Conservation (phyloP, 2,797 vertebrate species). For the Phyllotis vaccarum region DNA sequence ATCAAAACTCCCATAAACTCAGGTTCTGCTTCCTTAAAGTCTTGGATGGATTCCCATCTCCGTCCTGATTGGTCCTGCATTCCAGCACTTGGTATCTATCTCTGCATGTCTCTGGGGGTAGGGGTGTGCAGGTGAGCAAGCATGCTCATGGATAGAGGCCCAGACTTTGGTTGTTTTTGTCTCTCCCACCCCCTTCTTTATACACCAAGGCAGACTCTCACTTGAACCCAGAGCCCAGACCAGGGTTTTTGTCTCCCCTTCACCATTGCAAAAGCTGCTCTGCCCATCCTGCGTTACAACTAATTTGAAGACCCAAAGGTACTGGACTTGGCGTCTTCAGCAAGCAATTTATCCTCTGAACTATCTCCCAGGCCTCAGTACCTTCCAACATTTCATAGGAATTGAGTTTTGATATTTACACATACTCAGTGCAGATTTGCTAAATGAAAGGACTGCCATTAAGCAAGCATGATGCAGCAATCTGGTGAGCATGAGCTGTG, state of each 20-base stretch:
- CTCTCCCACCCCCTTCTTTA: background rate
- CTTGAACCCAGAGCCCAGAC: background rate
- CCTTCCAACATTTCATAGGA: background rate
- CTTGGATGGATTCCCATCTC: background rate
- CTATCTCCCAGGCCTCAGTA: background rate
- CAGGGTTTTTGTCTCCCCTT: background rate
- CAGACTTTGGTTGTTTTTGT: background rate
- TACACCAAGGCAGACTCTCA: background rate
- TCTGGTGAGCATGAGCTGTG: background rate
- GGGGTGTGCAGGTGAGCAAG: rapidly evolving
- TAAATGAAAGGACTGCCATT: background rate
- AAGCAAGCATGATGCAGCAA: background rate
- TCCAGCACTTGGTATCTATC: background rate
- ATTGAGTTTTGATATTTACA: background rate
- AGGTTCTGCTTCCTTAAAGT: background rate
- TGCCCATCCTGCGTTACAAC: background rate
- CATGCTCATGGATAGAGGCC: background rate
- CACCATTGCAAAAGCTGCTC: background rate
- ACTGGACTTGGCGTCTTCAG: background rate
- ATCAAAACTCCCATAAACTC: background rate
- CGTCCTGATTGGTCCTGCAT: background rate
- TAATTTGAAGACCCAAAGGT: no score
- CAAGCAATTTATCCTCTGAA: background rate
- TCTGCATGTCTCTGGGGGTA: background rate
- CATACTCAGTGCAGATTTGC: background rate